Evolutionary conservation across 2,888 invertebrate species (phyloP).

Genomic region (Craniophora ligustri): DNA sequence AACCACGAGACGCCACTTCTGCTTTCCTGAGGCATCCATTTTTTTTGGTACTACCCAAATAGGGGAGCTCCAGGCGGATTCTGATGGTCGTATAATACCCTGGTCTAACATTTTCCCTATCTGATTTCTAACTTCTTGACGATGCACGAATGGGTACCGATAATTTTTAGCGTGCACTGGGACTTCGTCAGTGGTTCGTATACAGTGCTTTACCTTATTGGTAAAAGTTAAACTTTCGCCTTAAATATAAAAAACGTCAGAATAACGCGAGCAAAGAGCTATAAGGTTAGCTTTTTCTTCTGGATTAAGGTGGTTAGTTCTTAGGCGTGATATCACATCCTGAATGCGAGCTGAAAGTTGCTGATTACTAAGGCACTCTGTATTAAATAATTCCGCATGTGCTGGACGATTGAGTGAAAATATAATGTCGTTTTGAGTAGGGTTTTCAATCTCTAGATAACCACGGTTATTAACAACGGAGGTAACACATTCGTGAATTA

Average conservation of each 20-base stretch:
- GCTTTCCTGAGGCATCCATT: conserved; percentile 6
- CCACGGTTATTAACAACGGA: not conserved
- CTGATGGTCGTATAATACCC: conserved; percentile 9
- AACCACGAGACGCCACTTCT: conserved; percentile 17
- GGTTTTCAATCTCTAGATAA: not conserved
- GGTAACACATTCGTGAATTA: not conserved
- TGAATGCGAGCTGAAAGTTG: not conserved
- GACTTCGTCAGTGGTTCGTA: conserved; percentile 17
- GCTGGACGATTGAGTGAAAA: conserved; percentile 1
- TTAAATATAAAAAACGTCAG: conserved; percentile 1
- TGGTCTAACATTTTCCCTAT: conserved; percentile 28
- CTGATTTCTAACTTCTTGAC: conserved; percentile 28
- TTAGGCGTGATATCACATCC: not conserved
- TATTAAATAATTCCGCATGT: not conserved
- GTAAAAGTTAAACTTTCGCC: not conserved
- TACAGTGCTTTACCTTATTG: conserved; percentile 18
- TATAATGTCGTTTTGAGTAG: not conserved
- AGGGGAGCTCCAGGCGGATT: conserved; percentile 1
- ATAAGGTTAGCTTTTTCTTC: not conserved
- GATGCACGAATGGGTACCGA: conserved; percentile 22
- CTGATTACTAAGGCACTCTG: not conserved
- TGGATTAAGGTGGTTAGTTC: not conserved
- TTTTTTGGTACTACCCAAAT: not conserved
- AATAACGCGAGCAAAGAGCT: not conserved
- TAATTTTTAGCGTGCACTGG: conserved; percentile 31